phyloP scores from a whole-genome alignment of 2,888 invertebrate species.

The Eristalis pertinax region DNA sequence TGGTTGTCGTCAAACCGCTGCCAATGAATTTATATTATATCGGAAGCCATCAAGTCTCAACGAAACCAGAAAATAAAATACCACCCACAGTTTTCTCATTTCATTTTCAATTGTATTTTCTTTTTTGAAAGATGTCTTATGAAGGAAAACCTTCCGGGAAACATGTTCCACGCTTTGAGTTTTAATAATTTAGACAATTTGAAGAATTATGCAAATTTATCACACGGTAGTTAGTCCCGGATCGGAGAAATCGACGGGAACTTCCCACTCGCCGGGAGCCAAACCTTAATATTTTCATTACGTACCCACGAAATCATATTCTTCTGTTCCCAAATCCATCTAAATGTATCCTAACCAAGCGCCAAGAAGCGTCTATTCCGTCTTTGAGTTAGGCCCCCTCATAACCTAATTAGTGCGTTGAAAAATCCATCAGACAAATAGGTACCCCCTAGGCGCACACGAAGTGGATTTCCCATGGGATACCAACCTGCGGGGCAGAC shows the following conservation, averaged over 20 bases:
- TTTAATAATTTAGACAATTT: slow-evolving; percentile 32
- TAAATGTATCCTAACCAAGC: slow-evolving; percentile 28
- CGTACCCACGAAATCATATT: slow-evolving; percentile 44
- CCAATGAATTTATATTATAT: too few relatives aligned
- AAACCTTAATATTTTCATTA: slow-evolving; percentile 17
- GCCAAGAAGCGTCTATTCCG: slow-evolving; percentile 15
- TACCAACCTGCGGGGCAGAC: slow-evolving; percentile 39
- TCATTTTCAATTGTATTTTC: background rate
- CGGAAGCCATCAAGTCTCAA: too few relatives aligned
- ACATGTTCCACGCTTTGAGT: slow-evolving; percentile 6
- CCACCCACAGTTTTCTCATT: background rate
- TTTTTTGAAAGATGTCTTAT: background rate
- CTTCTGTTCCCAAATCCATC: slow-evolving; percentile 25
- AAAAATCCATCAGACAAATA: slow-evolving; percentile 61
- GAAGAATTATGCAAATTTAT: slow-evolving; percentile 47
- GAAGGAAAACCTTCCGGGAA: background rate
- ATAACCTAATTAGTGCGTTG: slow-evolving; percentile 67
- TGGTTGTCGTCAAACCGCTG: too few relatives aligned
- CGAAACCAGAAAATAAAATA: background rate
- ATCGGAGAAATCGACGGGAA: background rate
- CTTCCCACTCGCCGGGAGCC: slow-evolving; percentile 20
- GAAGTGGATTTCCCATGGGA: slow-evolving; percentile 55
- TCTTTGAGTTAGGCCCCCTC: slow-evolving; percentile 42
- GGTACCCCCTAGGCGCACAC: slow-evolving; percentile 37
- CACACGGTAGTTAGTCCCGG: slow-evolving; percentile 10